A percentile compares a stretch with the other conserved stretches of the same genome.
Evolutionary conservation across 2,113 vertebrate species (phyloP).

Genomic region (Chaetodon auriga): DNA sequence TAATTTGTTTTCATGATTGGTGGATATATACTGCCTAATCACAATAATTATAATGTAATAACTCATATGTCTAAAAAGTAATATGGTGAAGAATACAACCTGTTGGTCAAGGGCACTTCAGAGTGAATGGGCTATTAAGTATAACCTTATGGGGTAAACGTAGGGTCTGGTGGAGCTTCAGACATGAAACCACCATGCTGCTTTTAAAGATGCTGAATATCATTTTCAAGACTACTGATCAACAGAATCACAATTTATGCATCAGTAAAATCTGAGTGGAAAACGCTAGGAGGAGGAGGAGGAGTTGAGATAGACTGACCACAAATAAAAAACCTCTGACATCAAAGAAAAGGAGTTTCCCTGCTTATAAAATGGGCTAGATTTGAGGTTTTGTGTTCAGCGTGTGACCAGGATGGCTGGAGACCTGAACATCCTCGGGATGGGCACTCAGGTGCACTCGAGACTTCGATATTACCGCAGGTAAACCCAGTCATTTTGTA

Average conservation of each 20-base stretch:
- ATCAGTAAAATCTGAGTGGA: background rate
- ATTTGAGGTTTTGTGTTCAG: background rate
- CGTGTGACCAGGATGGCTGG: background rate
- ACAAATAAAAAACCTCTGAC: background rate
- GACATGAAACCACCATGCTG: background rate
- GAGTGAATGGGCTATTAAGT: background rate
- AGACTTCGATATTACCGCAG: conserved; percentile 11
- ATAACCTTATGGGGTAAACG: background rate
- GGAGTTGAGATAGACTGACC: background rate
- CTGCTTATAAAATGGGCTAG: background rate
- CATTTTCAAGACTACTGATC: background rate
- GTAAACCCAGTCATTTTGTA: conserved; percentile 33
- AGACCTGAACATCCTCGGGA: background rate
- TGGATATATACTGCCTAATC: background rate
- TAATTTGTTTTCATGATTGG: conserved; percentile 11
- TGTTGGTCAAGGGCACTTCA: conserved; percentile 14
- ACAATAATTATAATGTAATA: conserved; percentile 26
- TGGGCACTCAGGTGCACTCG: background rate
- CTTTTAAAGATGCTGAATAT: background rate
- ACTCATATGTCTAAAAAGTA: background rate
- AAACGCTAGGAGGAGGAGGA: background rate
- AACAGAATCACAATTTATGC: background rate
- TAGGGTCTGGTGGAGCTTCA: background rate
- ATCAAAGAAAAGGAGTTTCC: background rate
- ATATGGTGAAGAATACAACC: background rate